Conservation (phyloP, 2,888 invertebrate species). For the Torymus aiolomorphi region DNA sequence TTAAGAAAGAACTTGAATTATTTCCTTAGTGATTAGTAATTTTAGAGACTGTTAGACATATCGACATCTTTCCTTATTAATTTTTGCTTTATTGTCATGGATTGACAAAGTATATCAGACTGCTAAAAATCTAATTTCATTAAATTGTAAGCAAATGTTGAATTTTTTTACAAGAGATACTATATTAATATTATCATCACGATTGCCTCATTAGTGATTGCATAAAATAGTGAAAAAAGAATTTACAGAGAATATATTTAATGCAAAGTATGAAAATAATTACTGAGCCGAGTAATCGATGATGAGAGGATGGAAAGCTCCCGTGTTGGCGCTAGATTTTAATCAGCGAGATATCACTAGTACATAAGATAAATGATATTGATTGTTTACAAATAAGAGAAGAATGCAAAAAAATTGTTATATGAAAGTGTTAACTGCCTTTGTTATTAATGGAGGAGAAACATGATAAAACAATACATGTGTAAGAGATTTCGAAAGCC, state of each 20-base stretch:
- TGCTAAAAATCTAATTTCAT: conserved; percentile 37
- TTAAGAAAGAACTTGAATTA: conserved; percentile 8
- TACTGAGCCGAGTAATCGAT: not conserved
- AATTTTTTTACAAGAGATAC: conserved; percentile 27
- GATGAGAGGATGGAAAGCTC: conserved; percentile 28
- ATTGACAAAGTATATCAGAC: conserved; percentile 1
- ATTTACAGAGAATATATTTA: conserved; percentile 12
- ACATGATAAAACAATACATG: conserved; percentile 2
- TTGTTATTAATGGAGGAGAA: conserved; percentile 35
- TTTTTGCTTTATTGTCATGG: conserved; percentile 16
- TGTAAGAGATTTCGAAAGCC: conserved; percentile 40
- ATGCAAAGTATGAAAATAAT: conserved; percentile 23
- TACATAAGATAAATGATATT: conserved; percentile 56
- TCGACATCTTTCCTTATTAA: conserved; percentile 33
- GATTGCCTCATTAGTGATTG: conserved; percentile 26
- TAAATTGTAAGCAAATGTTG: conserved; percentile 5
- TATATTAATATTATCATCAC: conserved; percentile 14
- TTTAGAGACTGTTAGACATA: conserved; percentile 54
- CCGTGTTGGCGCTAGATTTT: conserved; percentile 29
- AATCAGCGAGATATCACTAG: conserved; percentile 64
- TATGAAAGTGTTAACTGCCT: conserved; percentile 52
- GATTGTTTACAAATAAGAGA: conserved; percentile 25
- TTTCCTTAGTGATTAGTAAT: conserved; percentile 27
- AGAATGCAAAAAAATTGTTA: conserved; percentile 11
- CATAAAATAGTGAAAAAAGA: conserved; percentile 5